A percentile compares a stretch with the other conserved stretches of the same genome.
These are phyloP conservation scores for Tragulus kanchil DNA, from an alignment of 2,113 vertebrate species.

Conservation along the genomic window DNA sequence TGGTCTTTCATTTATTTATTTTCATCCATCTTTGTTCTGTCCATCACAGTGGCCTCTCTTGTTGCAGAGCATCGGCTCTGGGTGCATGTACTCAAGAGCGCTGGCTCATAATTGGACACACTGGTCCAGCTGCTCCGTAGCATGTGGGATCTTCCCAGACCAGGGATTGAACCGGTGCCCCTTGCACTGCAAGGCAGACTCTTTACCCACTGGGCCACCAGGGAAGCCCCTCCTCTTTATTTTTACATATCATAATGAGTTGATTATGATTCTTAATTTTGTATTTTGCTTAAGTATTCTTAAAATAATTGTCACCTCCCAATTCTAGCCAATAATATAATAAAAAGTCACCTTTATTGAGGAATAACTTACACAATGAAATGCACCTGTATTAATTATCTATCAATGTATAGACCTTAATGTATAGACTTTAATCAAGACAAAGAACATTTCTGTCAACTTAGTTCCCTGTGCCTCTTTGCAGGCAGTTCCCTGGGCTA, in stretches of 20 bases:
- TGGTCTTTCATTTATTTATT: too few species aligned
- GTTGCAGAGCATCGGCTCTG: too few species aligned
- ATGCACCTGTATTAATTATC: neutral
- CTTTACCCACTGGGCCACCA: too few species aligned
- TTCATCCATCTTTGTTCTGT: too few species aligned
- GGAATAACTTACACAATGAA: neutral
- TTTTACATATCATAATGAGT: neutral
- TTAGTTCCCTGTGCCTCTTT: neutral
- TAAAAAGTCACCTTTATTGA: conserved; percentile 25
- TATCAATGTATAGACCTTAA: neutral
- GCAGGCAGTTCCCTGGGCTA: neutral
- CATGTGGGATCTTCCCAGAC: too few species aligned
- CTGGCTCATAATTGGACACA: too few species aligned
- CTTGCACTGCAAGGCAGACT: too few species aligned
- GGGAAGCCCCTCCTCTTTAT: too few species aligned
- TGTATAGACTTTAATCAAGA: neutral
- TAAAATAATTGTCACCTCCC: neutral
- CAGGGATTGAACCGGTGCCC: too few species aligned
- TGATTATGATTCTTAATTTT: neutral
- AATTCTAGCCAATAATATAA: neutral
- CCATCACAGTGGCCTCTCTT: too few species aligned
- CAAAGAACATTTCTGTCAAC: neutral
- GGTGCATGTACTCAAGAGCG: too few species aligned
- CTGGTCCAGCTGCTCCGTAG: too few species aligned
- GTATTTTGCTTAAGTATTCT: neutral